Evolutionary conservation across 2,113 vertebrate genomes (phyloP).

Genomic region (Platichthys stellatus): DNA sequence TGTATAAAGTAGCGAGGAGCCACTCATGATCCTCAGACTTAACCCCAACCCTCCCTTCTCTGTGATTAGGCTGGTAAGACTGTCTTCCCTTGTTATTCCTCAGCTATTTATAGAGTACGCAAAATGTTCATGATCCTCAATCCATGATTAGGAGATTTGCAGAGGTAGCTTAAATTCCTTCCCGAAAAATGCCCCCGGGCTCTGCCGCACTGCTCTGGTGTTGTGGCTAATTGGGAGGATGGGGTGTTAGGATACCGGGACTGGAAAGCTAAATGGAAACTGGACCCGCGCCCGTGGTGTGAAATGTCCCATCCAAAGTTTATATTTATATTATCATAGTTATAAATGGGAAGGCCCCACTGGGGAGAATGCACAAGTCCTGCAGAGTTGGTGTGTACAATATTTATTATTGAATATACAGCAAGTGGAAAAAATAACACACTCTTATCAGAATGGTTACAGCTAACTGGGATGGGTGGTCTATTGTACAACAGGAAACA

Average conservation of each 20-base stretch:
- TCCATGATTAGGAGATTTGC: slow-evolving; percentile 44
- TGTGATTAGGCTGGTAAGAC: slow-evolving; percentile 7
- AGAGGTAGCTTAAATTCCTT: slow-evolving; percentile 50
- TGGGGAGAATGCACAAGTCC: neutral
- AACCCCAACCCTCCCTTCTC: neutral
- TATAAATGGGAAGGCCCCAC: slow-evolving; percentile 17
- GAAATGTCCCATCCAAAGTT: slow-evolving; percentile 10
- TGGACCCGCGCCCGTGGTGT: neutral
- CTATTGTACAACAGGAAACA: slow-evolving; percentile 33
- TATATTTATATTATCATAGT: neutral
- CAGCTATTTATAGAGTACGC: slow-evolving; percentile 60
- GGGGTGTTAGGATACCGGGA: slow-evolving; percentile 24
- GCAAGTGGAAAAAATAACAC: slow-evolving; percentile 33
- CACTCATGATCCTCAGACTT: neutral
- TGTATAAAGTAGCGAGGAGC: neutral
- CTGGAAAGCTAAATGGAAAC: slow-evolving; percentile 51
- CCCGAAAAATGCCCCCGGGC: slow-evolving; percentile 47
- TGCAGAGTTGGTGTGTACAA: neutral
- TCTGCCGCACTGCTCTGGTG: slow-evolving; percentile 30
- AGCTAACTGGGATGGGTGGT: slow-evolving; percentile 25
- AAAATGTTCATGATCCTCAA: slow-evolving; percentile 46
- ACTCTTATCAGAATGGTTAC: neutral
- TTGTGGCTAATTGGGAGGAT: slow-evolving; percentile 41
- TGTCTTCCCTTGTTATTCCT: slow-evolving; percentile 29
- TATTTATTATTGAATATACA: neutral